phyloP scores from a whole-genome alignment of 2,797 vertebrate genomes.

The Dryobates pubescens region DNA sequence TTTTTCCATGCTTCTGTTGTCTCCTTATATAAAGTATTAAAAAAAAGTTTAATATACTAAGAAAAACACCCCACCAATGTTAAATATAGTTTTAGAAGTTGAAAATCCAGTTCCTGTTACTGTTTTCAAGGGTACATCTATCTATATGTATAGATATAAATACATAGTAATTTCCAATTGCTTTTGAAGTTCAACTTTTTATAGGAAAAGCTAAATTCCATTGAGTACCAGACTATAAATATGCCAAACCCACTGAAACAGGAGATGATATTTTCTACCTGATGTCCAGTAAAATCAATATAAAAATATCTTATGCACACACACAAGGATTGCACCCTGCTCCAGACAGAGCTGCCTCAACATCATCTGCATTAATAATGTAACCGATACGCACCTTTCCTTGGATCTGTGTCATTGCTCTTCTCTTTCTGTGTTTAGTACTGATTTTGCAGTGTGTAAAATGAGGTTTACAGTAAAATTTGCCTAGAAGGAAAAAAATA shows the following conservation, averaged over 20 bases:
- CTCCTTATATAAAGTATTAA: slow-evolving; percentile 71
- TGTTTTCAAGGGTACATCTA: neutral
- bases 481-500: slow-evolving; percentile 80
- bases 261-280: no score
- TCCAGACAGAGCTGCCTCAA: neutral
- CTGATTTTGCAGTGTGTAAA: slow-evolving; percentile 88
- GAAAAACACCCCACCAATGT: neutral
- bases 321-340: neutral
- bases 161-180: neutral
- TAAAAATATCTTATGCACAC: neutral
- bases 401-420: slow-evolving; percentile 74
- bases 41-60: neutral
- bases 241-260: neutral
- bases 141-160: no score
- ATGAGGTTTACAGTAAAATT: slow-evolving; percentile 95
- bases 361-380: neutral
- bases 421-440: slow-evolving; percentile 82
- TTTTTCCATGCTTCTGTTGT: slow-evolving; percentile 64
- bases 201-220: neutral
- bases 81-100: accelerated
- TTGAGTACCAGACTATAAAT: neutral
- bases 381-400: slow-evolving; percentile 63
- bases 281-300: no score
- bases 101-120: neutral
- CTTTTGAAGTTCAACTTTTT: neutral